Conservation (phyloP, 2,113 vertebrate genomes). For the Lamprotornis superbus region DNA sequence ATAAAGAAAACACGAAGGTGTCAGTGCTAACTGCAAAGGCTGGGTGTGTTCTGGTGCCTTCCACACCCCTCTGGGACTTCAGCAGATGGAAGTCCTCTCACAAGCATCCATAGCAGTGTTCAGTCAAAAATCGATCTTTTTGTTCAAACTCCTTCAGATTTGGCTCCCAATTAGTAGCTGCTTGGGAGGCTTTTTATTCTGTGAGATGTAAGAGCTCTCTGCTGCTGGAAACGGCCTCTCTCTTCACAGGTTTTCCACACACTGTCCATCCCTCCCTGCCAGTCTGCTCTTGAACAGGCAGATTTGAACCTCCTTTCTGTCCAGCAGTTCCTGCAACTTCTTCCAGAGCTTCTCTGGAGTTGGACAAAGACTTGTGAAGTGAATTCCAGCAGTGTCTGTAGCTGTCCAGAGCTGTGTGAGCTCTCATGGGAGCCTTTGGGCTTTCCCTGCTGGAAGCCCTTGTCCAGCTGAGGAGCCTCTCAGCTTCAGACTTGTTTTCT, state of each 20-base stretch:
- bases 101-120: neutral
- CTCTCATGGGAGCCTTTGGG: rapidly evolving
- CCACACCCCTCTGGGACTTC: neutral
- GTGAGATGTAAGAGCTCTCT: neutral
- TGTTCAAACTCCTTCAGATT: neutral
- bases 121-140: neutral
- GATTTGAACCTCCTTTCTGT: neutral
- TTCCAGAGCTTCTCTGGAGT: neutral
- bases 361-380: neutral
- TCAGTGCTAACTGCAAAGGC: neutral
- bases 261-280: rapidly evolving
- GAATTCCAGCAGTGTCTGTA: neutral
- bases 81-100: neutral
- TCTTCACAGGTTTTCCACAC: neutral
- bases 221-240: neutral
- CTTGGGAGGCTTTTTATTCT: neutral
- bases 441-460: neutral
- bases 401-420: neutral
- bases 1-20: neutral
- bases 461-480: neutral
- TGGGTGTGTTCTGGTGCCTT: neutral
- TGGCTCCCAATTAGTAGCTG: neutral
- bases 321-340: neutral
- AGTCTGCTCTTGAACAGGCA: neutral
- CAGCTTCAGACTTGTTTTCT: neutral